Base-by-base conservation (phyloP, 2,113 vertebrate genomes). In the Plecturocebus donacophilus region DNA sequence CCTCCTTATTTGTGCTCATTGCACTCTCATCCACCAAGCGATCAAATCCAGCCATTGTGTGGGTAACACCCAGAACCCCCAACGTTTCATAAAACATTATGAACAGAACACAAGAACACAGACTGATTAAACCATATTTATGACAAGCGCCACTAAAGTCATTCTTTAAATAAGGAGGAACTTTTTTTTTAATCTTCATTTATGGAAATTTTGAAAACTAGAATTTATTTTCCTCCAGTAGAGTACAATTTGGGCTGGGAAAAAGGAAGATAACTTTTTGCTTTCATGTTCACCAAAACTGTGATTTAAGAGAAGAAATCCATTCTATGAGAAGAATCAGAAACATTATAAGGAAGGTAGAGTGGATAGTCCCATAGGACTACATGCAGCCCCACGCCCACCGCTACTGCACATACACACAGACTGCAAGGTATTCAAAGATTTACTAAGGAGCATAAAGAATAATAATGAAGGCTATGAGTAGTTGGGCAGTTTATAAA, bases 151-250 rank as follows among this genome's bases (percentile, higher is more conserved):
- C 64, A 13, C 61, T 95, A 70, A 93, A 95, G 92, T 49, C 30
- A 84, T 4, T 56, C 23, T 45, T 4, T 8, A 45, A 61, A 27
- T 40, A 88, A 73, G 47, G 20, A 52, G 35, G 61, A 40, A 14
- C 77, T 23, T 52, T 64, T 90, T 42, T 38, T 47, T 58, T 47
- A 61, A 20, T 79, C 3, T 94, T 80, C 21, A 35, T 82, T 87
- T 94, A 68, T 12, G 58, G 20, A 61, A 91, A 82, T 47, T 87
- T 91, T 70, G 35, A 91, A 92, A 90, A 87, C 42, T 56, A 80
- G 64, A 52, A 61, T 52, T 85, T 56, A 85, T 58, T 93, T 93
- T 93, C 16, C 10, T 94, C 54, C 19, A 5, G 47, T 42, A 75
- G n/a, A 16, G 19, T 32, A 71, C 7, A 90, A 54, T 68, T 71